Conservation (phyloP, 2,888 invertebrate genomes). For the Autographa gamma region DNA sequence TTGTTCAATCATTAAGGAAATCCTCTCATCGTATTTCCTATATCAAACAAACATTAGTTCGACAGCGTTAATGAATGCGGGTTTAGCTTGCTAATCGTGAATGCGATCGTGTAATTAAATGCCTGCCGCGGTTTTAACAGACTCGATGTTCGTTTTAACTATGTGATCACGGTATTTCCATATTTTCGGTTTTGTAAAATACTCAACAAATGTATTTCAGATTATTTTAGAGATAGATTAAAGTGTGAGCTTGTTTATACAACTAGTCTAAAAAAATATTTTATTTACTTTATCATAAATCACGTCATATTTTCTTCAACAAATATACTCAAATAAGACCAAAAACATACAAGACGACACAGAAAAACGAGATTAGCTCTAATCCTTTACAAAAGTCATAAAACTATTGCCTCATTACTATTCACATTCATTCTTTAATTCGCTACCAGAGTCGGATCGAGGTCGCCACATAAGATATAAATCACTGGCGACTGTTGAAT, state of each 20-base stretch:
- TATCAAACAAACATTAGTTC: slow-evolving; percentile 11
- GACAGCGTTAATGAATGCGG: slow-evolving; percentile 7
- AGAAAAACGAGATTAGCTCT: not conserved
- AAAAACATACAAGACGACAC: not conserved
- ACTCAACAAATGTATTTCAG: not conserved
- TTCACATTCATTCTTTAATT: slow-evolving; percentile 24
- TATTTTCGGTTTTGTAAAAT: not conserved
- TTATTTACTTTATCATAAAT: not conserved
- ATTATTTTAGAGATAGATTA: not conserved
- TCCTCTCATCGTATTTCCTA: slow-evolving; percentile 26
- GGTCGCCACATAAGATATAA: slow-evolving; percentile 30
- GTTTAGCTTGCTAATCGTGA: not conserved
- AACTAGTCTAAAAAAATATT: no score
- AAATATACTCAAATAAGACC: not conserved
- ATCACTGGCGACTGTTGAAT: slow-evolving; percentile 31
- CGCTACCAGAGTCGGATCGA: slow-evolving; percentile 32
- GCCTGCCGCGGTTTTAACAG: not conserved
- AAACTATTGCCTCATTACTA: slow-evolving; percentile 3
- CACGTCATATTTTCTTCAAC: not conserved
- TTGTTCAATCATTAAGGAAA: slow-evolving; percentile 26
- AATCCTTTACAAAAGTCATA: not conserved
- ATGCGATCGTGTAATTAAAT: not conserved
- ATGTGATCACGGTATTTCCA: not conserved
- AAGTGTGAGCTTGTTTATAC: not conserved
- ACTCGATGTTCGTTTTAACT: not conserved